Evolutionary conservation across 2,888 invertebrate genomes (phyloP).

Genomic region (Orthonevra nobilis): DNA sequence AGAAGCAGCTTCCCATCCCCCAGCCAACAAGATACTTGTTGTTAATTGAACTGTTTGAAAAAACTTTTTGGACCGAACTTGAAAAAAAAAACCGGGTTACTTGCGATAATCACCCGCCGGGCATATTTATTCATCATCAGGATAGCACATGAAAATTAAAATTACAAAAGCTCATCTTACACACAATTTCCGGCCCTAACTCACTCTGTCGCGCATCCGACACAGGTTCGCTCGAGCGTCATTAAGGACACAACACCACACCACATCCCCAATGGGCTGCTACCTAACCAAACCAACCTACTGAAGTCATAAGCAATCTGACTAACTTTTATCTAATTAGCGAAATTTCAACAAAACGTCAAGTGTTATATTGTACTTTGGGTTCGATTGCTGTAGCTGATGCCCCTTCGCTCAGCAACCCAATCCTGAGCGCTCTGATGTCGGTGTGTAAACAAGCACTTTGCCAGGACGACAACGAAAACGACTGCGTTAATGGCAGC

Average conservation of each 20-base stretch:
- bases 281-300: background rate
- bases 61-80: too few relatives aligned
- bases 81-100: too few relatives aligned
- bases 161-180: conserved; percentile 48
- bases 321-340: conserved; percentile 79
- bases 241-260: background rate
- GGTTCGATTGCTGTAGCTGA: conserved; percentile 69
- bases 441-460: conserved; percentile 49
- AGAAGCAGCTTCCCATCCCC: too few relatives aligned
- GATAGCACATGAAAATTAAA: conserved; percentile 40
- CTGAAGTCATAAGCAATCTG: conserved; percentile 76
- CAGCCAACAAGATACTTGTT: too few relatives aligned
- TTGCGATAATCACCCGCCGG: too few relatives aligned
- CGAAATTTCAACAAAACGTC: conserved; percentile 79
- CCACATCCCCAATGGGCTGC: background rate
- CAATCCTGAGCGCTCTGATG: conserved; percentile 16
- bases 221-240: background rate
- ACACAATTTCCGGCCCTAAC: conserved; percentile 26
- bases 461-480: conserved; percentile 11
- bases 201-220: background rate
- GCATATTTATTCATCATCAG: conserved; percentile 50
- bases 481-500: conserved; percentile 2
- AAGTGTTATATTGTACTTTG: conserved; percentile 71
- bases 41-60: too few relatives aligned
- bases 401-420: conserved; percentile 17